Evolutionary conservation across 2,797 vertebrate species (phyloP).

Genomic region (Phoebastria nigripes): DNA sequence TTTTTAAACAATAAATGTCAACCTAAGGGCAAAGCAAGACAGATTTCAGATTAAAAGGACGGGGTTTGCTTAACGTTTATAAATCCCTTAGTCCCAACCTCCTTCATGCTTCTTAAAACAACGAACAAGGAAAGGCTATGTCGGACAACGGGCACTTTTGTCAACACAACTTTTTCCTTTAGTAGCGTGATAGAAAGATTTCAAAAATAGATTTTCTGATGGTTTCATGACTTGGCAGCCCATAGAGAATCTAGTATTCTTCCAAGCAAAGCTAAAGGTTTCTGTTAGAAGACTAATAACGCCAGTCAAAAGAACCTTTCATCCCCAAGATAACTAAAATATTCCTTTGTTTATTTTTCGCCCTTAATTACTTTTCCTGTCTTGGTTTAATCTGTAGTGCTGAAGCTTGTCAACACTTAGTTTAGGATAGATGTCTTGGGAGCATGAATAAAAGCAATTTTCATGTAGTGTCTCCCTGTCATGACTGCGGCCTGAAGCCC

Average conservation of each 20-base stretch:
- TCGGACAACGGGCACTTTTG: background rate
- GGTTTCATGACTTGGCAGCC: constrained; percentile 46
- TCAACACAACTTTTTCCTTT: constrained; percentile 3
- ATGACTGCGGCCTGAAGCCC: background rate
- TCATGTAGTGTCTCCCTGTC: background rate
- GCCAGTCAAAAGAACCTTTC: constrained; percentile 38
- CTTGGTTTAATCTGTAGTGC: background rate
- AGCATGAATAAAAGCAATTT: background rate
- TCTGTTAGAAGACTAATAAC: constrained; percentile 26
- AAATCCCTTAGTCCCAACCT: background rate
- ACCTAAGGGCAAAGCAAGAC: background rate
- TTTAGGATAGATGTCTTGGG: background rate
- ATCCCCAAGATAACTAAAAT: constrained; percentile 27
- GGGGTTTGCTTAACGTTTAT: background rate
- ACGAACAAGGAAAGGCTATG: background rate
- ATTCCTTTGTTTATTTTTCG: constrained; percentile 41
- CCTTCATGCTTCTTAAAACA: background rate
- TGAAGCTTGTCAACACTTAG: constrained; percentile 20
- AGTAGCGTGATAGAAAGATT: background rate
- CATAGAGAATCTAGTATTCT: constrained; percentile 33
- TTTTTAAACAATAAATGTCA: constrained; percentile 63
- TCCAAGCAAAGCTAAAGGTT: constrained; percentile 50
- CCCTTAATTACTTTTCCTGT: constrained; percentile 14
- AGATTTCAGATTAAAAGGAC: constrained; percentile 13
- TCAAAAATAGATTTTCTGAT: constrained; percentile 1